phyloP scores from a whole-genome alignment of 2,888 invertebrate genomes.

The Drosophila hamatofila region DNA sequence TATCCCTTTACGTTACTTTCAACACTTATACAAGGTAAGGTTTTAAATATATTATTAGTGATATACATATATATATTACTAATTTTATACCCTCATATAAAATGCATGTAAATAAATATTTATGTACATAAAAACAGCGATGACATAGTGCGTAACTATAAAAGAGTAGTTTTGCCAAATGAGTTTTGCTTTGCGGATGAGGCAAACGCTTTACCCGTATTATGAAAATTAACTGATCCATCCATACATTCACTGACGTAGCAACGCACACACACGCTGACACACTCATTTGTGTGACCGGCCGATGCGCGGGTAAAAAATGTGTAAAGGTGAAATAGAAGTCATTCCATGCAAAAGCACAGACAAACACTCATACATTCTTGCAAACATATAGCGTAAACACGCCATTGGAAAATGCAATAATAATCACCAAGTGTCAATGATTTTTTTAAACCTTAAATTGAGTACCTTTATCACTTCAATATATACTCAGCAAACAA shows the following conservation, averaged over 20 bases:
- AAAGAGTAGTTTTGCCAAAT: conserved; percentile 10
- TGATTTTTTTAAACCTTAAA: conserved; percentile 37
- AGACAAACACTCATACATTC: conserved; percentile 18
- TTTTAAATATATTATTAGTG: conserved; percentile 16
- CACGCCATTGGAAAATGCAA: conserved; percentile 65
- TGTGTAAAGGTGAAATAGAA: conserved; percentile 79
- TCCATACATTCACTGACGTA: conserved; percentile 15
- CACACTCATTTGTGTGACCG: conserved; percentile 36
- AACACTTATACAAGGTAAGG: conserved; percentile 46
- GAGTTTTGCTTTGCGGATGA: conserved; percentile 48
- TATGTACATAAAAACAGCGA: neutral
- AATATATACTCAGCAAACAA: conserved; percentile 4
- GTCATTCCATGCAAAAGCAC: conserved; percentile 64
- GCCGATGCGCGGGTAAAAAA: conserved; percentile 43
- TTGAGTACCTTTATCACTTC: conserved; percentile 39
- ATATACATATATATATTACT: neutral
- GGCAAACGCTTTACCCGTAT: conserved; percentile 59
- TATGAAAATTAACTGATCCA: conserved; percentile 39
- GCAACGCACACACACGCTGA: neutral
- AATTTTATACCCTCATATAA: neutral
- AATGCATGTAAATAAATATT: neutral
- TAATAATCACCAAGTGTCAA: conserved; percentile 46
- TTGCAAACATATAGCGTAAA: conserved; percentile 29
- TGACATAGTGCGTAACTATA: neutral
- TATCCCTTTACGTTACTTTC: conserved; percentile 31